Percentiles rank a stretch among this genome's conserved stretches.
These are phyloP conservation scores for Apogon talboti DNA, from an alignment of 2,797 vertebrate genomes.

Conservation along the genomic window DNA sequence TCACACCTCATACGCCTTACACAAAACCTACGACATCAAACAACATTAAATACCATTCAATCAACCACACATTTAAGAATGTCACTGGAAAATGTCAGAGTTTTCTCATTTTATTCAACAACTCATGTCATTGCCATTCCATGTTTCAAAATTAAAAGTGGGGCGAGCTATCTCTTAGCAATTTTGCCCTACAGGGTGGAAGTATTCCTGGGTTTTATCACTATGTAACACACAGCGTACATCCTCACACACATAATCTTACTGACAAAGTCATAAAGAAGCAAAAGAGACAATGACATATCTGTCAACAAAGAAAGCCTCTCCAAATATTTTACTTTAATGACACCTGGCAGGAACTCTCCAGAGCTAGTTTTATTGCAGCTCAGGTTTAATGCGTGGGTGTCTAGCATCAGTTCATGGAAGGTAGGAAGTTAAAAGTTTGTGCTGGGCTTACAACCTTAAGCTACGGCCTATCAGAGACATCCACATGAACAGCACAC, in stretches of 20 bases:
- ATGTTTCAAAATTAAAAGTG: background rate
- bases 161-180: slow-evolving; percentile 30
- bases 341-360: slow-evolving; percentile 3
- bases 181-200: slow-evolving; percentile 35
- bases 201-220: slow-evolving; percentile 9
- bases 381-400: background rate
- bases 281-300: slow-evolving; percentile 13
- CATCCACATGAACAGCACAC: slow-evolving; percentile 9
- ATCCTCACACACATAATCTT: slow-evolving; percentile 20
- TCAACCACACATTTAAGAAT: slow-evolving; percentile 4
- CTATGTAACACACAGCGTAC: slow-evolving; percentile 12
- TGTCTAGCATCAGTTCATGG: too few species aligned
- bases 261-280: slow-evolving; percentile 24
- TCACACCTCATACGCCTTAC: slow-evolving; percentile 3
- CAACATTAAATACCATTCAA: slow-evolving; percentile 16
- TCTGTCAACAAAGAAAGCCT: slow-evolving; percentile 20
- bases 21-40: slow-evolving; percentile 7
- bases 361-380: background rate
- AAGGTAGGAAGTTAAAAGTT: background rate
- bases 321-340: slow-evolving; percentile 39
- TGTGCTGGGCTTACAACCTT: background rate
- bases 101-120: slow-evolving; percentile 24
- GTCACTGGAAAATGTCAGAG: slow-evolving; percentile 2
- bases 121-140: slow-evolving; percentile 18
- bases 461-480: slow-evolving; percentile 1